Evolutionary conservation across 2,113 vertebrate species (phyloP).

Genomic region (Noturus placidus): DNA sequence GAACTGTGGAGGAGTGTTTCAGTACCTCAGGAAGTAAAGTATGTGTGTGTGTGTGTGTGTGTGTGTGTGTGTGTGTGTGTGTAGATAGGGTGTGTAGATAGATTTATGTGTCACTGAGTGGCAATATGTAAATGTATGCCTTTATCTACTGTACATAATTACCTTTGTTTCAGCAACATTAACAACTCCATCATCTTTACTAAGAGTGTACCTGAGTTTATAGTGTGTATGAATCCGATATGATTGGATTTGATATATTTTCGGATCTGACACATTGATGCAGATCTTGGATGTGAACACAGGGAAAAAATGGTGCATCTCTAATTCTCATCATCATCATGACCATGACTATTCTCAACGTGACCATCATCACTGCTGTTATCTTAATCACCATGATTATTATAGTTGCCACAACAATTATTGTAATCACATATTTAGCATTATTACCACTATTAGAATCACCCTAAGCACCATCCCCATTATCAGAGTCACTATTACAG

Average conservation of each 20-base stretch:
- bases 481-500: neutral
- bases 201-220: neutral
- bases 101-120: conserved; percentile 5
- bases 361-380: neutral
- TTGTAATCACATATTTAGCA: neutral
- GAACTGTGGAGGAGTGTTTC: conserved; percentile 46
- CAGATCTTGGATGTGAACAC: neutral
- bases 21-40: conserved; percentile 26
- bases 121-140: neutral
- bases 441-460: too few species aligned
- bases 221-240: neutral
- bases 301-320: neutral
- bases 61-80: conserved; percentile 12
- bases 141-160: neutral
- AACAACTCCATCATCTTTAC: neutral
- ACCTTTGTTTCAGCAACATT: neutral
- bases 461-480: neutral
- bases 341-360: neutral
- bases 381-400: neutral
- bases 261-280: neutral
- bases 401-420: neutral
- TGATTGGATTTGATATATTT: neutral
- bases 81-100: conserved; percentile 4
- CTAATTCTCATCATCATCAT: neutral
- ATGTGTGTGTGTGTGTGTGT: conserved; percentile 32